phyloP scores from a whole-genome alignment of 2,113 vertebrate genomes.

The Tetrao urogallus region DNA sequence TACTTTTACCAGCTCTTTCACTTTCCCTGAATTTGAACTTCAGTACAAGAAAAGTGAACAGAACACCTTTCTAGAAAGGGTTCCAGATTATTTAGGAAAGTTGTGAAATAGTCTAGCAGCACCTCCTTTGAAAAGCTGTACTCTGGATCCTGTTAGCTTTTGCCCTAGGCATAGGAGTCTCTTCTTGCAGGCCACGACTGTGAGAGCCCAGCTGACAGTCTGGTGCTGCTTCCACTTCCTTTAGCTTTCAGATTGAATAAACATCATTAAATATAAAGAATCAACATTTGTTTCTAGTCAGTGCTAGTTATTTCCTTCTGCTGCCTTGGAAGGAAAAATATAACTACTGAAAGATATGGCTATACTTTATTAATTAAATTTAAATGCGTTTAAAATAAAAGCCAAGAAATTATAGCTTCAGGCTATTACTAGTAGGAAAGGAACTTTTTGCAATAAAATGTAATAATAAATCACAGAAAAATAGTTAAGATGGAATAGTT shows the following conservation, averaged over 20 bases:
- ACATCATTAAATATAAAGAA: slow-evolving; percentile 5
- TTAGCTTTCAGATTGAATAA: slow-evolving; percentile 20
- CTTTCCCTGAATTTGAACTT: background rate
- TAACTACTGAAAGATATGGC: background rate
- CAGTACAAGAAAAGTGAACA: background rate
- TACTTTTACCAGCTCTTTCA: background rate
- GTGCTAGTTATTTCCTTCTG: slow-evolving; percentile 6
- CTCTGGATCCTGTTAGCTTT: background rate
- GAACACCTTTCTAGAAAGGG: background rate
- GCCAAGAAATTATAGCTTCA: background rate
- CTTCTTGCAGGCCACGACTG: background rate
- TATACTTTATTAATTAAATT: background rate
- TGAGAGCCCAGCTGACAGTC: background rate
- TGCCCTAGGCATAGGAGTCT: background rate
- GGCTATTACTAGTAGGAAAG: background rate
- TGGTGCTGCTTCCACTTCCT: background rate
- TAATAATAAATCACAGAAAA: background rate
- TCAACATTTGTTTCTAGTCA: slow-evolving; percentile 53
- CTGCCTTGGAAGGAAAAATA: slow-evolving; percentile 8
- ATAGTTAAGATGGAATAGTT: background rate
- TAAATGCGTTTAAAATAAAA: background rate
- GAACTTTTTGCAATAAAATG: background rate
- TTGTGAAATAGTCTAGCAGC: background rate
- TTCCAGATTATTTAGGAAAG: background rate
- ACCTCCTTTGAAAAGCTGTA: background rate